Percentiles rank a stretch among this genome's conserved stretches.
phyloP scores from a whole-genome alignment of 1,140 invertebrate species.

The Potamilus streckersoni region DNA sequence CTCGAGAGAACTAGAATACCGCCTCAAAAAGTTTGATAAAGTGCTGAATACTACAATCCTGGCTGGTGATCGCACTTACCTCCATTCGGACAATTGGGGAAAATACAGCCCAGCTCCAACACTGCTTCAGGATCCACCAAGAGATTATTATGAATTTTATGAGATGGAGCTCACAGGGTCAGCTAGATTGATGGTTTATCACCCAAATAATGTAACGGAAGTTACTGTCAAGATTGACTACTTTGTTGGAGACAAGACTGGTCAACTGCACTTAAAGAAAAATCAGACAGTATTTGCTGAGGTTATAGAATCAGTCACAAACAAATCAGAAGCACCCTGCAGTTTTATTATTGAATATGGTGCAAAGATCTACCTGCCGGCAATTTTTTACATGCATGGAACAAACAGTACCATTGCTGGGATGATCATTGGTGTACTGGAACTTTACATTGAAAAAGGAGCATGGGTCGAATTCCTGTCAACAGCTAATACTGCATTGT shows the following conservation, averaged over 20 bases:
- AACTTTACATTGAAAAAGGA: constrained; percentile 45
- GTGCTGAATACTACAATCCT: constrained; percentile 49
- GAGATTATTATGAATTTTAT: constrained; percentile 46
- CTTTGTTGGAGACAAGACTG: constrained; percentile 59
- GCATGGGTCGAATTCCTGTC: constrained; percentile 41
- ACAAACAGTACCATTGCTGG: constrained; percentile 53
- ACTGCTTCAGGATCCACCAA: constrained; percentile 45
- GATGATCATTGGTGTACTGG: constrained; percentile 45
- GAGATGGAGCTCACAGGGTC: constrained; percentile 53
- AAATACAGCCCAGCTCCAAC: constrained; percentile 46
- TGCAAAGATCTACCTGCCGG: constrained; percentile 49
- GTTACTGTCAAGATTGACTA: constrained; percentile 45
- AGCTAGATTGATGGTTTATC: constrained; percentile 47
- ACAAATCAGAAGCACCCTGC: constrained; percentile 54
- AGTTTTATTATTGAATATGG: constrained; percentile 50
- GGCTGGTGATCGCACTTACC: constrained; percentile 50
- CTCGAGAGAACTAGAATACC: constrained; percentile 49
- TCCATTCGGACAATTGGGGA: constrained; percentile 47
- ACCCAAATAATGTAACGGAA: constrained; percentile 27
- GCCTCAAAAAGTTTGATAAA: constrained; percentile 50
- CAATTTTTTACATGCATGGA: constrained; percentile 51
- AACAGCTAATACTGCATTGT: constrained; percentile 50
- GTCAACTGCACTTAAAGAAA: constrained; percentile 44
- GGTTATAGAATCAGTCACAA: constrained; percentile 50
- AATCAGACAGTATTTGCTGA: constrained; percentile 54